Evolutionary conservation across 2,888 invertebrate genomes (phyloP), one percentile per base, ranked within the genome.

Genomic region (Anodontia alba): DNA sequence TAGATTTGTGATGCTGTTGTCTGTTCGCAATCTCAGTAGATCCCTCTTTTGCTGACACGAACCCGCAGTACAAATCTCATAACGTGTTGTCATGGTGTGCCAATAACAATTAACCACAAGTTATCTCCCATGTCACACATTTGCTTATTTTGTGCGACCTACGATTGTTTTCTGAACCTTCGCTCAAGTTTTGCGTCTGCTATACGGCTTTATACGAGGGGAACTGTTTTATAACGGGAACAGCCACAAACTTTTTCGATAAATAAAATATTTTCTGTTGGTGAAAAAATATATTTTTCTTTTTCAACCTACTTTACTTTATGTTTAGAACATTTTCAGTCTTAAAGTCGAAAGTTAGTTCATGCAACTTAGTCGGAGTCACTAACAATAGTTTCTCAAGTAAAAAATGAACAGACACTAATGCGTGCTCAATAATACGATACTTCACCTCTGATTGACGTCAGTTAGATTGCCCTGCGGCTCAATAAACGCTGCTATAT

Each of bases 151-250:
- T 78, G 76, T 83, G 66, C 84, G 78, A 84, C 74, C 76, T 12
- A 38, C 38, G 38, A 8, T 38, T 5, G 5, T 38, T 38, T 38
- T 12, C 12, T 5, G 12, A 38, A 5, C 38, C 12, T 38, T 38
- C 38, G 38, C 38, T 73, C 71, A 73, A 78, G 76, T 67, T 54
- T 76, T 69, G 73, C 68, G 36, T 54, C 43, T 73, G 66, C 36
- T 36, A 57, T 78, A 72, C 38, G 62, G 76, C 80, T 78, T 78
- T 79, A 73, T 73, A 88, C 89, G 88, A 66, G 89, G 93, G 93
- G 83, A 73, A 89, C 78, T 80, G 92, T 89, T 91, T 93, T 92
- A 92, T 92, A 92, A 92, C 92, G 91, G 92, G 92, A 93, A 93
- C 89, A 92, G 93, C 93, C 89, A 69, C 36, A 72, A 80, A 70